Base-by-base conservation (phyloP, 2,797 vertebrate genomes). In the Dromococcyx pavoninus region DNA sequence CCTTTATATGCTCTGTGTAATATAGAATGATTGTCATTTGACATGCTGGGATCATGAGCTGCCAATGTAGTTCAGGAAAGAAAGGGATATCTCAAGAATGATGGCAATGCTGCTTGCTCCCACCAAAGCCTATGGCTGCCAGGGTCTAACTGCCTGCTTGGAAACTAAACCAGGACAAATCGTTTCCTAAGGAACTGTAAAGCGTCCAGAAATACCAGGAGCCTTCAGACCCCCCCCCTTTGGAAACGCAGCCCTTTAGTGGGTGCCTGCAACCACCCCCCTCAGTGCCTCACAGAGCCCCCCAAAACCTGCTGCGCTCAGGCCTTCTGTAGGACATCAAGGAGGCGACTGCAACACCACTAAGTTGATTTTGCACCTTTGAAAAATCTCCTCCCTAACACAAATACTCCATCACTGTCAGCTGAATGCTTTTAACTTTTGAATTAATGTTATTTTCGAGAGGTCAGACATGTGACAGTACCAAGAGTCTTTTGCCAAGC, bases 381-480 rank as follows among this genome's bases (percentile, higher is more conserved):
- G 80, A 94, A 94, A 90, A 94, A 93, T 87, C 37, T 87, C 89
- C 60, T 76, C 27, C 88, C 96, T 87, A 93, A 74, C 60, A 81
- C 73, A 93, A 94, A 92, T 81, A 85, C 60, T 96, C 71, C 82
- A 90, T 91, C 67, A 88, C 60, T 94, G 86, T 86, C 89, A 89
- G 48, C 41, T 76, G 95, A 91, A 93, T 53, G 86, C 39, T 4
- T 91, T 90, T 96, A 94, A 88, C 64, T 96, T 93, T 33, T 73
- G 82, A 95, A 92, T 96, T 91, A 95, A 71, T 85, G 84, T 74
- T 95, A 81, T 94, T 96, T 96, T 79, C 87, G 84, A 94, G 87
- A 81, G 87, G 91, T 86, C 89, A 95, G 76, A 48, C 71, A 77
- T 64, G 65, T 62, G 92, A 95, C 80, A 89, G 54, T 85, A 93